Conservation (phyloP, 1,140 invertebrate species). For the Formica selysi region DNA sequence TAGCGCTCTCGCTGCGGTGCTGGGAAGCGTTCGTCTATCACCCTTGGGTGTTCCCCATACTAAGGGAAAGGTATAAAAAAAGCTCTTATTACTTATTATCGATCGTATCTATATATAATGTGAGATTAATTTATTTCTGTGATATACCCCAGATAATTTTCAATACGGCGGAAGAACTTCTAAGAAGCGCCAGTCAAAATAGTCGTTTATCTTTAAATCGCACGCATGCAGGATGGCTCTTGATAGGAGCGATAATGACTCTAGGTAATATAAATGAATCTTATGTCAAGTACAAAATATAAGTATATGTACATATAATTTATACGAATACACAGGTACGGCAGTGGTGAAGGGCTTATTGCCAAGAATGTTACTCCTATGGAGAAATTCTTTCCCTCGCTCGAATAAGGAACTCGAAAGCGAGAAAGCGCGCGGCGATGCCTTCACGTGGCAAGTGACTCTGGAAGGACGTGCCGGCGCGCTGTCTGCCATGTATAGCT, state of each 20-base stretch:
- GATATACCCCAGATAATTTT: slow-evolving; percentile 92
- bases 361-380: slow-evolving; percentile 97
- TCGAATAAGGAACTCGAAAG: slow-evolving; percentile 98
- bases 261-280: slow-evolving; percentile 88
- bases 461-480: slow-evolving; percentile 98
- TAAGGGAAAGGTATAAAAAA: slow-evolving; percentile 93
- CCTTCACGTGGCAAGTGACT: slow-evolving; percentile 99
- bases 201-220: slow-evolving; percentile 97
- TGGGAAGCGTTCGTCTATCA: slow-evolving; percentile 96
- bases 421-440: slow-evolving; percentile 98
- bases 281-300: slow-evolving; percentile 13
- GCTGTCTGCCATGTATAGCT: slow-evolving; percentile 97
- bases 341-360: slow-evolving; percentile 95
- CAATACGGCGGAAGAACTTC: slow-evolving; percentile 98
- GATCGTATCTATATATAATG: no score
- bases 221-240: slow-evolving; percentile 98
- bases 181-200: slow-evolving; percentile 98
- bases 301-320: slow-evolving; percentile 13
- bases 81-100: not conserved
- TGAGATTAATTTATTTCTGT: not conserved
- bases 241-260: slow-evolving; percentile 98
- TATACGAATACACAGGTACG: slow-evolving; percentile 87
- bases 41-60: slow-evolving; percentile 98
- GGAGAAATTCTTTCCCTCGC: slow-evolving; percentile 99
- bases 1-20: slow-evolving; percentile 95